Base-by-base conservation (phyloP, 2,888 invertebrate species). In the Clistopyga incitator region DNA sequence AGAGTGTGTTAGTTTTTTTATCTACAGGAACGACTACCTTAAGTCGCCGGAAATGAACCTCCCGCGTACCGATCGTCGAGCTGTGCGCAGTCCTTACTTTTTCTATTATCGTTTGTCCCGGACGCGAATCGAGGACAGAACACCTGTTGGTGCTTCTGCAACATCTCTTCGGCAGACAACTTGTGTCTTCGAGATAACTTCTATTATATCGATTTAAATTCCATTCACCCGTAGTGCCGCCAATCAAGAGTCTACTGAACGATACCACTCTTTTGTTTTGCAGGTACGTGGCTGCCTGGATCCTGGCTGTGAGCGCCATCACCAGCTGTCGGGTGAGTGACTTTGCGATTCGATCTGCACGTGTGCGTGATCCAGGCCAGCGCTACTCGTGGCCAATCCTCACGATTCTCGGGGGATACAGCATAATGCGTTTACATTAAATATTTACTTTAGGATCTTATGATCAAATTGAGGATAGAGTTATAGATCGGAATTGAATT, bases 271-370 rank as follows among this genome's bases (percentile, higher is more conserved):
- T 81, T 86, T 80, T 87, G 38, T 89, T 87, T 92, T 92, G 2
- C 91, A 93, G 93, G 86, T 90, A 89, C 86, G 87, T 88, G 77
- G 85, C 90, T 71, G 88, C 89, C 11, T 93, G 91, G 91, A 88
- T 92, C 85, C 85, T 92, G 81, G 88, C 90, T 29, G 86, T 84
- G 84, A 78, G 84, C 86, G 61, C 88, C 88, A 72, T 86, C 89
- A 74, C 65, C 54, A 89, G 85, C 78, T 90, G 88, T 86, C 89
- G 89, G 90, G 92, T 92, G 83, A 90, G 85, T 86, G 38, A 56
- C 65, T 54, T 13, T 23, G 15, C 59, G 15, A 45, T 29, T 61
- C 45, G 18, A 47, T 72, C 47, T 72, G 34, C 34, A 65, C 64
- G 42, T 71, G 29, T 34, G 34, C 59, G 59, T 29, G 59, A 61